Evolutionary conservation across 2,797 vertebrate species (phyloP).

Genomic region (Nannoperca australis): DNA sequence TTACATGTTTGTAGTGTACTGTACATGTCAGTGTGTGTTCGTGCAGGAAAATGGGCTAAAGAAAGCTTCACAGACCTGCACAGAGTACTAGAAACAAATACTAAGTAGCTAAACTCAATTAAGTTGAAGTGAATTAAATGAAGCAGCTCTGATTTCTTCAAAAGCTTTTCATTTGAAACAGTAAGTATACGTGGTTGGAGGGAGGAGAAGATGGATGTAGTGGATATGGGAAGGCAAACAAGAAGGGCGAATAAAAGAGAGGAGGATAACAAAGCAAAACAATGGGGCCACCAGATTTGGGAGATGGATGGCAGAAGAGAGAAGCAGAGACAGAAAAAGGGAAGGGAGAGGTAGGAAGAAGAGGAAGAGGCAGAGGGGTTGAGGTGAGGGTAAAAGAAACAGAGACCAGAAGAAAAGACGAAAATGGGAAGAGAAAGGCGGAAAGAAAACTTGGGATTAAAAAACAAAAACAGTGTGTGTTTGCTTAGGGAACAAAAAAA

Average conservation of each 20-base stretch:
- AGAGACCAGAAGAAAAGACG: slow-evolving; percentile 18
- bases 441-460: slow-evolving; percentile 54
- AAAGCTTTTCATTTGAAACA: slow-evolving; percentile 51
- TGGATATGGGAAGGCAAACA: slow-evolving; percentile 63
- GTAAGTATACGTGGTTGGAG: slow-evolving; percentile 20
- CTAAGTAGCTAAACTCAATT: slow-evolving; percentile 62
- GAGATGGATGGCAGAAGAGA: slow-evolving; percentile 73
- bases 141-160: slow-evolving; percentile 60
- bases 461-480: slow-evolving; percentile 4
- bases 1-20: not conserved
- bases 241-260: slow-evolving; percentile 73
- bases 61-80: not conserved
- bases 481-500: slow-evolving; percentile 28
- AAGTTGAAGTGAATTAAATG: slow-evolving; percentile 67
- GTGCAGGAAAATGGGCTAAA: slow-evolving; percentile 18
- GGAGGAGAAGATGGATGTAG: slow-evolving; percentile 56
- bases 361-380: slow-evolving; percentile 13
- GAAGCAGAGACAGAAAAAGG: slow-evolving; percentile 55
- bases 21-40: slow-evolving; percentile 1
- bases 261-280: slow-evolving; percentile 78
- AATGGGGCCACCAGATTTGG: slow-evolving; percentile 63
- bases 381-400: slow-evolving; percentile 7
- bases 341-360: slow-evolving; percentile 33
- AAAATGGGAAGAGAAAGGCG: slow-evolving; percentile 43
- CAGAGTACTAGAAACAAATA: slow-evolving; percentile 52